These are phyloP conservation scores for Corticium candelabrum DNA, from an alignment of 37 sponge, comb jelly and placozoan species.

Conservation along the genomic window DNA sequence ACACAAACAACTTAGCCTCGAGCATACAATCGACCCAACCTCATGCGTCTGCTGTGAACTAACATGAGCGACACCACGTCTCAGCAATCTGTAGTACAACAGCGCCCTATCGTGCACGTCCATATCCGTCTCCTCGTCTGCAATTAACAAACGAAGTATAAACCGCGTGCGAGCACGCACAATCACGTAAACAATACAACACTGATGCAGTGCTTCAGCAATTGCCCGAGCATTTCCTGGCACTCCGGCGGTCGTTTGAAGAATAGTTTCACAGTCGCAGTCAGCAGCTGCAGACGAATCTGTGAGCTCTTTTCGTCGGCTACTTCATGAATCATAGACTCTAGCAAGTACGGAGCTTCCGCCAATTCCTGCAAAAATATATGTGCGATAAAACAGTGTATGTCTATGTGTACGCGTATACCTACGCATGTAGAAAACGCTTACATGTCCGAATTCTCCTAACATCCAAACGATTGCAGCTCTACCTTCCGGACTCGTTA, in stretches of 20 bases:
- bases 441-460: slow-evolving; percentile 92
- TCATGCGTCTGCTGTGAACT: too few species aligned
- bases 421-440: background rate
- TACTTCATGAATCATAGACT: slow-evolving; percentile 44
- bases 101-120: slow-evolving; percentile 82
- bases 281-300: slow-evolving; percentile 77
- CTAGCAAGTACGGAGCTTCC: slow-evolving; percentile 80
- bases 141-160: too few species aligned
- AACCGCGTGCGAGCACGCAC: background rate
- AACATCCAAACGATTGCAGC: slow-evolving; percentile 86
- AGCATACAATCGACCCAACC: too few species aligned
- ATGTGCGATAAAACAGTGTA: background rate
- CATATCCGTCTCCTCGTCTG: slow-evolving; percentile 89
- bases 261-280: slow-evolving; percentile 90
- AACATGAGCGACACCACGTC: slow-evolving; percentile 45
- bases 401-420: background rate
- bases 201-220: slow-evolving; percentile 49
- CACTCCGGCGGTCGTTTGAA: slow-evolving; percentile 95
- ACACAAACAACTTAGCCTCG: too few species aligned
- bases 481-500: slow-evolving; percentile 50
- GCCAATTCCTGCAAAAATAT: slow-evolving; percentile 28
- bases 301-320: slow-evolving; percentile 42
- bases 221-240: slow-evolving; percentile 74
- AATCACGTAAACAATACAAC: background rate
- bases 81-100: slow-evolving; percentile 88